Evolutionary conservation across 2,888 invertebrate species (phyloP).

Genomic region (Rosalia funebris): DNA sequence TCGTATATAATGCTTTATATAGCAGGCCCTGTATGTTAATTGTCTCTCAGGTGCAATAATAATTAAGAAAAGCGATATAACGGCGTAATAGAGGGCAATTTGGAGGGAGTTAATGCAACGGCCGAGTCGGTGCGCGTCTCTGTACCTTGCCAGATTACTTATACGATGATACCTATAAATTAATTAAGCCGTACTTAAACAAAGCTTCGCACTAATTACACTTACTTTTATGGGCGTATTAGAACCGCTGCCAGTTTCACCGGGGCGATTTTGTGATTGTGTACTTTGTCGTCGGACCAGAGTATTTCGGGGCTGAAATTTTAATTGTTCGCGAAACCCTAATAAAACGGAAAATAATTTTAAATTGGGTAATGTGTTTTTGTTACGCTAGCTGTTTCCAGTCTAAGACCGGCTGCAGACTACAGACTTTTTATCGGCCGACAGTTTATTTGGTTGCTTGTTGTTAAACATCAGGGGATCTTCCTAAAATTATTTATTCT

Average conservation of each 20-base stretch:
- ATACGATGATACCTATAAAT: conserved; percentile 55
- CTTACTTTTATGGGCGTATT: conserved; percentile 53
- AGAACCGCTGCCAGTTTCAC: conserved; percentile 35
- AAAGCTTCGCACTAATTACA: conserved; percentile 53
- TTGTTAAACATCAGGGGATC: too few relatives aligned
- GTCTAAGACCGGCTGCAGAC: too few relatives aligned
- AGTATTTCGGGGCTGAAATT: too few relatives aligned
- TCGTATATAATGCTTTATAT: conserved; percentile 27
- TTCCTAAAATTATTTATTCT: too few relatives aligned
- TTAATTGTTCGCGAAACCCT: too few relatives aligned
- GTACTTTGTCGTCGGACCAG: conserved; percentile 17
- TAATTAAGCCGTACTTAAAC: conserved; percentile 54
- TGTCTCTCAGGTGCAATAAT: conserved; percentile 53
- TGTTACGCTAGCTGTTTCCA: too few relatives aligned
- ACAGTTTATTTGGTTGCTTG: too few relatives aligned
- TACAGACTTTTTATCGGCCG: too few relatives aligned
- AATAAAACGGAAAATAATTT: too few relatives aligned
- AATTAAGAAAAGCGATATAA: conserved; percentile 50
- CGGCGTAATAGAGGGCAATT: conserved; percentile 47
- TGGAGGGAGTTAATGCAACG: conserved; percentile 47
- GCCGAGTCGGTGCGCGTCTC: conserved; percentile 16
- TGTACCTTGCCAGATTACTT: conserved; percentile 40
- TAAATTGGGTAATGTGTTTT: too few relatives aligned
- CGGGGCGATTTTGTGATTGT: conserved; percentile 27
- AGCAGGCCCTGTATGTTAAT: conserved; percentile 47